Base-by-base conservation (phyloP, 2,797 vertebrate species). In the Microhierax caerulescens region DNA sequence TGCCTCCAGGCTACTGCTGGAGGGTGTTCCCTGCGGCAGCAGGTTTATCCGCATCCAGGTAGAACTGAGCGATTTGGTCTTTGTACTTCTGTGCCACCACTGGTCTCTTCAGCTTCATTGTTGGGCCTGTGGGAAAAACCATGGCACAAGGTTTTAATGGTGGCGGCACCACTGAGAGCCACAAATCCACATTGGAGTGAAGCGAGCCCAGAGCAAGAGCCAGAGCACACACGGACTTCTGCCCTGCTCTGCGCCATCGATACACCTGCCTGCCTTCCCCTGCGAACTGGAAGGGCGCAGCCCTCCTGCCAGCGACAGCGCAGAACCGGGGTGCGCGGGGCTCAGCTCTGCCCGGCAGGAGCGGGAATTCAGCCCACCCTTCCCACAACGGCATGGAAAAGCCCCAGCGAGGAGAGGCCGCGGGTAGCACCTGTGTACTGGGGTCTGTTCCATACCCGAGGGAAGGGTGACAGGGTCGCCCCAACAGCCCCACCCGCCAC, bases 61-160 rank as follows among this genome's bases (percentile, higher is more conserved):
- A 99, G 63, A 99, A 98, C 96, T 95, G 98, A 10, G 99, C 98
- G 0, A 99, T 99, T 63, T 98, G 98, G 4, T 98, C 97, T 82
- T 95, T 98, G 97, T 99, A 99, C 96, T 99, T 99, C 96, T 99
- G 98, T 45, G n/a, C 45, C 41, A 99, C 98, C 69, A 98, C 98
- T 0, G 98, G 96, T 56, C 99, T 97, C 98, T 98, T 99, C 90
- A 99, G 97, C 98, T 99, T 99, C 98, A 99, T 98, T 1, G 99
- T 99, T 1, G 99, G 99, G 57, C 99, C 99, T 99, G 95, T 1
- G 10, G 12, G 54, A 45, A 21, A 43, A 36, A 16, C 2, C 1
- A 43, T 14, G 19, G 20, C 30, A 20, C 2, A 0, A 25, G 43
- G 41, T 2, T 47, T 39, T 5, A 47, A 0, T 0, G 18, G 47